Conservation (phyloP, 2,888 invertebrate genomes). For the Brachypterus glaber region DNA sequence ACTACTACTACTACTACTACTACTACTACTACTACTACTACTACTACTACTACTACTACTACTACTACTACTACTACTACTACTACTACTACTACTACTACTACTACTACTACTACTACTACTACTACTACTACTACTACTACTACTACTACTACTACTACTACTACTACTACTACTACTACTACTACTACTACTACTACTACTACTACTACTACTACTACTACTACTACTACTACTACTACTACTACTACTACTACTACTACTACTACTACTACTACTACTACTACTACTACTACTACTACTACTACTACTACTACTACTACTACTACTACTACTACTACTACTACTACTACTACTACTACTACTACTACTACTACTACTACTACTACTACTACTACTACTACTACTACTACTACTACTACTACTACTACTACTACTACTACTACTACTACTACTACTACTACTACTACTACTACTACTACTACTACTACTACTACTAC, state of each 20-base stretch:
- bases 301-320: slow-evolving; percentile 2
- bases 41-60: slow-evolving; percentile 2
- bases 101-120: slow-evolving; percentile 2
- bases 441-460: slow-evolving; percentile 2
- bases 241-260: slow-evolving; percentile 1
- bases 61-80: slow-evolving; percentile 1
- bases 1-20: slow-evolving; percentile 2
- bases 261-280: slow-evolving; percentile 2
- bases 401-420: slow-evolving; percentile 2
- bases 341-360: slow-evolving; percentile 2
- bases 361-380: slow-evolving; percentile 2
- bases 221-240: slow-evolving; percentile 2
- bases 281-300: slow-evolving; percentile 2
- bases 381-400: slow-evolving; percentile 2
- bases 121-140: slow-evolving; percentile 2
- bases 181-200: slow-evolving; percentile 2
- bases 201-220: slow-evolving; percentile 2
- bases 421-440: slow-evolving; percentile 2
- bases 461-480: slow-evolving; percentile 2
- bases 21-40: slow-evolving; percentile 2
- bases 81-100: slow-evolving; percentile 2
- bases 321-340: slow-evolving; percentile 1
- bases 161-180: slow-evolving; percentile 2
- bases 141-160: slow-evolving; percentile 2
- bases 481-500: slow-evolving; percentile 2